Percentiles rank a stretch among this genome's conserved stretches.
Evolutionary conservation across 2,888 invertebrate species (phyloP).

Genomic region (Physocephala rufipes): DNA sequence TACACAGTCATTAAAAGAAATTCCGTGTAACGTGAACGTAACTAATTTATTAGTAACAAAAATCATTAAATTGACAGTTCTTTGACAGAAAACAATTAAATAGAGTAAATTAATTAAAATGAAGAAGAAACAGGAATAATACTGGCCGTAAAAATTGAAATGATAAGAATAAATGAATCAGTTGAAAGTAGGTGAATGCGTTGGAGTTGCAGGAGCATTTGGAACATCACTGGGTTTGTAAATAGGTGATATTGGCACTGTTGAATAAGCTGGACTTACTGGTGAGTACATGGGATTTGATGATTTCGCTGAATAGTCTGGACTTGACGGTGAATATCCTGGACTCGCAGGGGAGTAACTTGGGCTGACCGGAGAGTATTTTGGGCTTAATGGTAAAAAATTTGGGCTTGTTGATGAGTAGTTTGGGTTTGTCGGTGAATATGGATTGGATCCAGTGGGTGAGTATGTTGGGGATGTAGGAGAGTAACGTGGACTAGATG

Average conservation of each 20-base stretch:
- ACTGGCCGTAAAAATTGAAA: too few species aligned
- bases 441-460: conserved; percentile 69
- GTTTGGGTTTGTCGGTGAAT: conserved; percentile 75
- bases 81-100: too few species aligned
- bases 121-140: too few species aligned
- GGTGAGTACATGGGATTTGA: conserved; percentile 73
- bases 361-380: conserved; percentile 78
- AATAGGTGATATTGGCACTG: conserved; percentile 26
- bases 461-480: conserved; percentile 76
- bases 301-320: conserved; percentile 77
- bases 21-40: too few species aligned
- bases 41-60: too few species aligned
- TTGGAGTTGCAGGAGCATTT: conserved; percentile 37
- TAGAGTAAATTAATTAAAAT: too few species aligned
- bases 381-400: conserved; percentile 79
- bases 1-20: too few species aligned
- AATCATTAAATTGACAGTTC: too few species aligned
- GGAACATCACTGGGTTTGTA: conserved; percentile 32
- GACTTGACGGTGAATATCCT: conserved; percentile 76
- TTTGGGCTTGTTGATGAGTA: conserved; percentile 66
- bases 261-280: conserved; percentile 36
- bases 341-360: conserved; percentile 78
- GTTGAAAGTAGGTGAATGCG: conserved; percentile 28
- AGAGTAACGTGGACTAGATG: conserved; percentile 76
- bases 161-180: too few species aligned